These are phyloP conservation scores for Chamaea fasciata DNA, from an alignment of 2,113 vertebrate species.

Conservation along the genomic window DNA sequence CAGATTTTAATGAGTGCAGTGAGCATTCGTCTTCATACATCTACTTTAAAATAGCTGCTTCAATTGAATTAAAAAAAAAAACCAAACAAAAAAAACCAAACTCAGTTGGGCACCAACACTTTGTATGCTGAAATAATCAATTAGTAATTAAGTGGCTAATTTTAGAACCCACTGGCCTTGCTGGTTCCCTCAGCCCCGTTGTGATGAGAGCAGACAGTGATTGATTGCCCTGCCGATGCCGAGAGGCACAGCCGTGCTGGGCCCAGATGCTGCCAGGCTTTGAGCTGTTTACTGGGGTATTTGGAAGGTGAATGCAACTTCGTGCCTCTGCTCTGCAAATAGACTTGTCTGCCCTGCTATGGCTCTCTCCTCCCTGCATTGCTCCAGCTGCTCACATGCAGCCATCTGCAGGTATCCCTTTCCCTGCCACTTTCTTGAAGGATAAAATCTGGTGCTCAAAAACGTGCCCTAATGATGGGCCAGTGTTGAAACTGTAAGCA, in stretches of 20 bases:
- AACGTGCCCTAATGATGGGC: not conserved
- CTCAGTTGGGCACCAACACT: not conserved
- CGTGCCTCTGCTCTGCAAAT: not conserved
- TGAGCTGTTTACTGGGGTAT: not conserved
- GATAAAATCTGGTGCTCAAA: not conserved
- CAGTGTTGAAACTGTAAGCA: not conserved
- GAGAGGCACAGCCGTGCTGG: not conserved
- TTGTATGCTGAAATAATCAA: constrained; percentile 53
- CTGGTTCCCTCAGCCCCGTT: not conserved
- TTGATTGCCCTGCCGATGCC: not conserved
- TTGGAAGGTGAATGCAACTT: constrained; percentile 21
- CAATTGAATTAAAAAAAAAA: not conserved
- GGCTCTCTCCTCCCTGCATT: not conserved
- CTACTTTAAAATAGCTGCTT: constrained; percentile 48
- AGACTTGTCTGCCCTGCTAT: not conserved
- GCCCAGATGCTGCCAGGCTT: not conserved
- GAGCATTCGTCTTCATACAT: constrained; percentile 12
- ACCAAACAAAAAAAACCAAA: not conserved
- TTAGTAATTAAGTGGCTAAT: constrained; percentile 68
- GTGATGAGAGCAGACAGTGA: constrained; percentile 54
- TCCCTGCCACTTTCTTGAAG: not conserved
- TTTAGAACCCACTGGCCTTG: constrained; percentile 37
- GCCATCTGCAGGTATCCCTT: not conserved
- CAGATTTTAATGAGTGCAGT: constrained; percentile 35
- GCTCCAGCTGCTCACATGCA: not conserved